phyloP scores from a whole-genome alignment of 2,888 invertebrate species.

The Opisthograptis luteolata region DNA sequence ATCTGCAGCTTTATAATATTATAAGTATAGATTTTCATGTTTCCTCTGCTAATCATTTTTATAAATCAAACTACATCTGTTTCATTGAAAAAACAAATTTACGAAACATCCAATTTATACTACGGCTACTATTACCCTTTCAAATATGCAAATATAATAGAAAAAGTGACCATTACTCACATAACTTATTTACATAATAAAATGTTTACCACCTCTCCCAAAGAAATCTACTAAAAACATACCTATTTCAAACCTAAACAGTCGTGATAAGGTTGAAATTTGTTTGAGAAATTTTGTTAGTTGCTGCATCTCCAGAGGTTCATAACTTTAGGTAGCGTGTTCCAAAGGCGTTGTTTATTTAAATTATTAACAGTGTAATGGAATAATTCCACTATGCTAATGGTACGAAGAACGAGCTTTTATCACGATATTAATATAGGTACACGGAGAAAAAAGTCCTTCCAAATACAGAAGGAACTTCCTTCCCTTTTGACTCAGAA shows the following conservation, averaged over 20 bases:
- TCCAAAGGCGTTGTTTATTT: slow-evolving; percentile 74
- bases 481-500: too few species aligned
- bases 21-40: too few species aligned
- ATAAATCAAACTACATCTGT: too few species aligned
- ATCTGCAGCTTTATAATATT: too few species aligned
- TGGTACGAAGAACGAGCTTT: slow-evolving; percentile 65
- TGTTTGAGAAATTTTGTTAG: slow-evolving; percentile 33
- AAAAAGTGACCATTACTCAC: slow-evolving; percentile 40
- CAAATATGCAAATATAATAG: slow-evolving; percentile 34
- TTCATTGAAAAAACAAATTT: background rate
- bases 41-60: too few species aligned
- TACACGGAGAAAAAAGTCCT: too few species aligned
- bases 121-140: slow-evolving; percentile 18
- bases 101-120: background rate
- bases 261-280: slow-evolving; percentile 35
- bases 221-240: slow-evolving; percentile 29
- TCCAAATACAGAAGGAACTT: too few species aligned
- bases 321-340: slow-evolving; percentile 77
- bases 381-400: slow-evolving; percentile 81
- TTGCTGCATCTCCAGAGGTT: slow-evolving; percentile 68
- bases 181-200: slow-evolving; percentile 56
- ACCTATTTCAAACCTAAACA: slow-evolving; percentile 36
- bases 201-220: slow-evolving; percentile 63
- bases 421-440: slow-evolving; percentile 66
- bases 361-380: slow-evolving; percentile 80